Evolutionary conservation across 2,113 vertebrate genomes (phyloP).

Genomic region (Crotophaga sulcirostris): DNA sequence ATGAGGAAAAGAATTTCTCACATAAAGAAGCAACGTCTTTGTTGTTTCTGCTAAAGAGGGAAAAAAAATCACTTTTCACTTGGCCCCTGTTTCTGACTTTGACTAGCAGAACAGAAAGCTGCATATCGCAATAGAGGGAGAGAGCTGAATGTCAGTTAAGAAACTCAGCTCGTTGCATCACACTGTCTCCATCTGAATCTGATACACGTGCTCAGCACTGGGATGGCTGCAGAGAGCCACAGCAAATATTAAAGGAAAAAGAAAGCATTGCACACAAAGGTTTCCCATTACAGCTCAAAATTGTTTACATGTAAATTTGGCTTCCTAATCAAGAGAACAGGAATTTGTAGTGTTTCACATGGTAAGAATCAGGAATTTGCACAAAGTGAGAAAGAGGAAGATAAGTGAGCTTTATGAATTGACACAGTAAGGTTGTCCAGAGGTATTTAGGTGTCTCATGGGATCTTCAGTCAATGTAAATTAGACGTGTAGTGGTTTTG

Average conservation of each 20-base stretch:
- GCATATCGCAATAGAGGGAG: not conserved
- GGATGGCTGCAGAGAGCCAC: not conserved
- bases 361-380: not conserved
- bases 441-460: slow-evolving; percentile 16
- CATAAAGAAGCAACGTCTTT: not conserved
- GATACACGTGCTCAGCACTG: not conserved
- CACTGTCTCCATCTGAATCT: not conserved
- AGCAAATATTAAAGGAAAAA: not conserved
- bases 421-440: not conserved
- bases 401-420: slow-evolving; percentile 2
- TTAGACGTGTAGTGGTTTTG: slow-evolving; percentile 24
- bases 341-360: not conserved
- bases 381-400: not conserved
- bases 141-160: slow-evolving; percentile 25
- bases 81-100: not conserved
- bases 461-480: slow-evolving; percentile 43
- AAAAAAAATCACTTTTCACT: not conserved
- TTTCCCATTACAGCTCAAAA: not conserved
- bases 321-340: not conserved
- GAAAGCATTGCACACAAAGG: not conserved
- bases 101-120: slow-evolving; percentile 14
- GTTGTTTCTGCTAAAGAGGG: slow-evolving; percentile 38
- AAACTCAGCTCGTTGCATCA: slow-evolving; percentile 38
- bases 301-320: not conserved
- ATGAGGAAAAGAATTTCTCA: slow-evolving; percentile 54